A percentile compares a stretch with the other conserved stretches of the same genome.
These are phyloP conservation scores for Rhinolophus sinicus DNA, from an alignment of 2,113 vertebrate genomes.

Conservation along the genomic window DNA sequence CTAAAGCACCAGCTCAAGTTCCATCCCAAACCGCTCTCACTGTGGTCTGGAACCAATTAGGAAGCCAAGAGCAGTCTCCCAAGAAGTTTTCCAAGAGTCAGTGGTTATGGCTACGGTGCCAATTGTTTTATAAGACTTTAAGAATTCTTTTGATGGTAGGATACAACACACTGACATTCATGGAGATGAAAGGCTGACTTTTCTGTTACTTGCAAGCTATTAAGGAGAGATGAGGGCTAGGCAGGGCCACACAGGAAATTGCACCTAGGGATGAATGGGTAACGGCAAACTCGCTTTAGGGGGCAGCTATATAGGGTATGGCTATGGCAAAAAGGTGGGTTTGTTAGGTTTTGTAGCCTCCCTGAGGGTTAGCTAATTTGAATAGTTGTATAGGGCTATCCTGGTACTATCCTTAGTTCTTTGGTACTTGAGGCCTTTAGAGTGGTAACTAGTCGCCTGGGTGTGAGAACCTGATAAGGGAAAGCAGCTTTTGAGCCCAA, in stretches of 20 bases:
- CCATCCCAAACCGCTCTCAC: neutral
- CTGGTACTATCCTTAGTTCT: neutral
- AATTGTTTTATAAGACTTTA: neutral
- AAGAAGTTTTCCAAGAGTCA: neutral
- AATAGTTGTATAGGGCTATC: neutral
- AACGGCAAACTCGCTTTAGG: neutral
- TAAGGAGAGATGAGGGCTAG: neutral
- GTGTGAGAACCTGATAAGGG: neutral
- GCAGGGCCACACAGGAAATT: neutral
- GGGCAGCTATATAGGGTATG: no score
- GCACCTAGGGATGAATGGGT: neutral
- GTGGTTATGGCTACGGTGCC: neutral
- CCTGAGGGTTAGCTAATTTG: neutral
- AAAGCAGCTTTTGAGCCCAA: neutral
- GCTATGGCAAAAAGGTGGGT: neutral
- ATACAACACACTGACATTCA: neutral
- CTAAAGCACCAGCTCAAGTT: neutral
- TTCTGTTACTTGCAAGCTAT: neutral
- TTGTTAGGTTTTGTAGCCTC: neutral
- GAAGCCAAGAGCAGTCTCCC: neutral
- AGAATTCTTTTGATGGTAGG: neutral
- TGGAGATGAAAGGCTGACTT: neutral
- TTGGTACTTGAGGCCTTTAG: neutral
- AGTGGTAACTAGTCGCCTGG: neutral
- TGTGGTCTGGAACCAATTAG: conserved; percentile 26